Conservation (phyloP, 2,113 vertebrate genomes). For the Podilymbus podiceps region DNA sequence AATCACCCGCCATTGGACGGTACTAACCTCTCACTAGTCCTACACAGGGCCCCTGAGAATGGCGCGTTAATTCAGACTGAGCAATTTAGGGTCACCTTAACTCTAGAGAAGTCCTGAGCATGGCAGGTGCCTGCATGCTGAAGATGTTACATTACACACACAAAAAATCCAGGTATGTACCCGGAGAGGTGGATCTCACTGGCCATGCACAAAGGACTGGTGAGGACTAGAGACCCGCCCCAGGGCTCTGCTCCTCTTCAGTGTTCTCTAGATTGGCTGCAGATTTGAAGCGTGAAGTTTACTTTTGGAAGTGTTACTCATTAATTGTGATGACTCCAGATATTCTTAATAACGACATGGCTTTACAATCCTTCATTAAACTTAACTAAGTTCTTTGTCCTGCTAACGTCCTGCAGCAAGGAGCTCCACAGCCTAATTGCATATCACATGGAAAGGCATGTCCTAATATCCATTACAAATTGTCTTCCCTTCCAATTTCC, state of each 20-base stretch:
- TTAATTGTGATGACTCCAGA: not conserved
- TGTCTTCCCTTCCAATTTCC: not conserved
- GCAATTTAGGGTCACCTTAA: not conserved
- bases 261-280: not conserved
- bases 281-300: not conserved
- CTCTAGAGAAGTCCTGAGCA: not conserved
- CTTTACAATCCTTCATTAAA: not conserved
- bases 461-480: not conserved
- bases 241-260: not conserved
- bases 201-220: not conserved
- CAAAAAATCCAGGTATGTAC: not conserved
- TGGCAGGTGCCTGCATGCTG: not conserved
- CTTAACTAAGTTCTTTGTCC: not conserved
- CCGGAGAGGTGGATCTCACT: not conserved
- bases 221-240: not conserved
- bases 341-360: not conserved
- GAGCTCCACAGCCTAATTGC: not conserved
- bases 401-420: not conserved
- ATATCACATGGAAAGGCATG: not conserved
- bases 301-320: not conserved
- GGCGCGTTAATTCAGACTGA: not conserved
- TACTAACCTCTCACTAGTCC: not conserved
- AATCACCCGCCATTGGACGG: not conserved
- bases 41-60: not conserved
- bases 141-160: not conserved